Evolutionary conservation across 2,113 vertebrate genomes (phyloP).

Genomic region (Nanorana parkeri): DNA sequence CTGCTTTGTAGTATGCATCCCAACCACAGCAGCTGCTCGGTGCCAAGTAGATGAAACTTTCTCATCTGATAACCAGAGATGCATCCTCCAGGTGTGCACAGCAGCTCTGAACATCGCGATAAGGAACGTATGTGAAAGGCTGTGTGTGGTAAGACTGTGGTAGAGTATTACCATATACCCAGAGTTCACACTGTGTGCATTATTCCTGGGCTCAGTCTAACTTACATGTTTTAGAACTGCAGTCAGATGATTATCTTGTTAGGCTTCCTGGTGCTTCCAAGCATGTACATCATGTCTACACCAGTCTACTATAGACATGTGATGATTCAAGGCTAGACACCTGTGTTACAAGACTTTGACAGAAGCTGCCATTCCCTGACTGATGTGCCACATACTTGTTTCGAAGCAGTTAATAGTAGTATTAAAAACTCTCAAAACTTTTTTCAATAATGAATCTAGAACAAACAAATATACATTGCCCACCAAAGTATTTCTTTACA

Average conservation of each 20-base stretch:
- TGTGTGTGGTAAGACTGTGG: slow-evolving; percentile 48
- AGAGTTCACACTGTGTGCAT: background rate
- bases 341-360: too few species aligned
- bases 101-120: slow-evolving; percentile 22
- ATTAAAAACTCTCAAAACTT: too few species aligned
- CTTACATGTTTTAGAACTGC: background rate
- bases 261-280: background rate
- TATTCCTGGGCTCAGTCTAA: slow-evolving; percentile 4
- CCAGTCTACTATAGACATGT: too few species aligned
- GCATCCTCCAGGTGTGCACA: slow-evolving; percentile 54
- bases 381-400: too few species aligned
- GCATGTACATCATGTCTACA: too few species aligned
- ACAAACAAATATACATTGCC: too few species aligned
- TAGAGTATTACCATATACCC: slow-evolving; percentile 12
- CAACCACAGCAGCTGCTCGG: slow-evolving; percentile 44
- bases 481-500: too few species aligned
- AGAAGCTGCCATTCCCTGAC: too few species aligned
- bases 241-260: background rate
- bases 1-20: background rate
- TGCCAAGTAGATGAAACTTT: slow-evolving; percentile 42
- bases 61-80: slow-evolving; percentile 47
- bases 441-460: too few species aligned
- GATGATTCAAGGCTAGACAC: too few species aligned
- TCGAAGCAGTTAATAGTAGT: too few species aligned
- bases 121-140: slow-evolving; percentile 42